Evolutionary conservation across 2,113 vertebrate species (phyloP), one percentile per base, ranked within the genome.

Genomic region (Himantopus leucocephalus): DNA sequence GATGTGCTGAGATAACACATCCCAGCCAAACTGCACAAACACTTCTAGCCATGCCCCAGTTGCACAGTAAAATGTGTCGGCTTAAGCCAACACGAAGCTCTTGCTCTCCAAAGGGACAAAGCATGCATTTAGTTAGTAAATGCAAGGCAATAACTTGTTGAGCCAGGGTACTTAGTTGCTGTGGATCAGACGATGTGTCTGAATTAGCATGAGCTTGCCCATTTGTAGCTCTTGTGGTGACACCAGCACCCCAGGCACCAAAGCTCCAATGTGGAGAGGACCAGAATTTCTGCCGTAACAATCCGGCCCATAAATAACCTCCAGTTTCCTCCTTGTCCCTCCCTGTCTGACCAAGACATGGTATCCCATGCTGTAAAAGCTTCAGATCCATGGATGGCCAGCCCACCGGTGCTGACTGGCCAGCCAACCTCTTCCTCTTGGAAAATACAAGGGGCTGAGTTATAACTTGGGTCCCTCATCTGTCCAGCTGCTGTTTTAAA

Each of bases 1-100:
- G 5, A 82, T 68, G 53, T 90, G 94, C 87, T 96, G 95, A 96
- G 87, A 95, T 82, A 96, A 83, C 85, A 92, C 56, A 88, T 90
- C 74, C 58, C 78, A 66, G 74, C 45, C 2, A 5, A 90, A 77
- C 81, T 76, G 70, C 87, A 93, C 93, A 95, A 95, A 94, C 74
- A 79, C 45, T 82, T 85, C 58, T 15, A 90, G 87, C 92, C 77
- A 66, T 94, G 68, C n/a, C 52, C 93, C 83, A 78, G 50, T 39
- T 92, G 77, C 82, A 84, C 59, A 71, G 77, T 37, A 62, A 94
- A 92, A 89, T 26, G 39, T 14, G 35, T 74, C 15, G 3, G 41
- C 58, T 88, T 80, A 68, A 94, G 59, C 73, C 86, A 94, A 88
- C 68, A 88, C 0, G 1, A 83, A 90, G 56, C 53, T 62, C 82